phyloP scores from a whole-genome alignment of 2,797 vertebrate species.

The Aulostomus chinensis region DNA sequence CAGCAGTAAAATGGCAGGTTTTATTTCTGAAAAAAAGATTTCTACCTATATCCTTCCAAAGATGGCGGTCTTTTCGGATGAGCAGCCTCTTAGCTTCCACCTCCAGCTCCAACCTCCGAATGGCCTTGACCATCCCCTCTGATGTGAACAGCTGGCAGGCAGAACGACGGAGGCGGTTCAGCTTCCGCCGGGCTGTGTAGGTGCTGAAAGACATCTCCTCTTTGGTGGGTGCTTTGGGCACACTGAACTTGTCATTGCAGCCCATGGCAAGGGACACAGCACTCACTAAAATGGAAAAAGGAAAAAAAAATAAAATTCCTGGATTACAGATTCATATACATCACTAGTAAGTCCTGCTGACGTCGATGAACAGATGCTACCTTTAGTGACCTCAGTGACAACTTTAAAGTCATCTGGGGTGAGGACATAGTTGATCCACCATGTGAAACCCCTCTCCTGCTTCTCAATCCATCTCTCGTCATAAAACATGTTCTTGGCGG shows the following conservation, averaged over 20 bases:
- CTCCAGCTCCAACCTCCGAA: slow-evolving; percentile 90
- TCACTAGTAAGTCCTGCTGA: no score
- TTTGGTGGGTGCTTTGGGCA: slow-evolving; percentile 90
- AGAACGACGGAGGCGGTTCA: slow-evolving; percentile 87
- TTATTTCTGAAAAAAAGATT: no score
- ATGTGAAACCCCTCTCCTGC: slow-evolving; percentile 91
- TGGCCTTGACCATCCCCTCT: slow-evolving; percentile 86
- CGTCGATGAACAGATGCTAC: slow-evolving; percentile 64
- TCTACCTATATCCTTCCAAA: slow-evolving; percentile 96
- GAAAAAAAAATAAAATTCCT: background rate
- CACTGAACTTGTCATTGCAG: slow-evolving; percentile 78
- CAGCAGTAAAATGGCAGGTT: no score
- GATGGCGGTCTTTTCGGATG: slow-evolving; percentile 91
- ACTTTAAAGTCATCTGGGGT: slow-evolving; percentile 95
- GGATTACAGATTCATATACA: no score
- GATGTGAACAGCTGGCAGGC: slow-evolving; percentile 90
- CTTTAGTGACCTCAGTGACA: slow-evolving; percentile 85
- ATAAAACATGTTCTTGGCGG: slow-evolving; percentile 96
- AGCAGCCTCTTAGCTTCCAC: slow-evolving; percentile 87
- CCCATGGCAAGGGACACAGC: slow-evolving; percentile 85
- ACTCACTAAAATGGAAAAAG: slow-evolving; percentile 76
- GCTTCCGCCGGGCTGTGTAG: slow-evolving; percentile 86
- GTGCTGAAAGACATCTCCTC: slow-evolving; percentile 92
- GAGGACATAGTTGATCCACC: slow-evolving; percentile 97
- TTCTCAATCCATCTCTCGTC: slow-evolving; percentile 98